Conservation (phyloP, 37 sponge, comb jelly and placozoan genomes). For the Cliona cf. orientalis region DNA sequence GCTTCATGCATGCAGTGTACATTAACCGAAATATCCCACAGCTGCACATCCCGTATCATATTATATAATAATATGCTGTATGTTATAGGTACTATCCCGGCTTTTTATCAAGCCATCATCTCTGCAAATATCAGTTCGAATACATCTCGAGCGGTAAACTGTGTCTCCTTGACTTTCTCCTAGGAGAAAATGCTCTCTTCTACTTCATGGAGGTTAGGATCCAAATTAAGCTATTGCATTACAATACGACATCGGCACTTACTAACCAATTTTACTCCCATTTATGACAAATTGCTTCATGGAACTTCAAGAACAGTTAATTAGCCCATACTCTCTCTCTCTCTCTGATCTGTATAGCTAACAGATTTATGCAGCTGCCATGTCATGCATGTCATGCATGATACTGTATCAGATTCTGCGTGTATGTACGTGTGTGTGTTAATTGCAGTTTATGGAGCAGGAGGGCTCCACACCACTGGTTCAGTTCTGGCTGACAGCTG, state of each 20-base stretch:
- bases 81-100: conserved; percentile 55
- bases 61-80: too few relatives aligned
- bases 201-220: conserved; percentile 69
- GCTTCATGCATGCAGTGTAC: not conserved
- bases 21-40: too few relatives aligned
- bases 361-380: not conserved
- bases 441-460: conserved; percentile 65
- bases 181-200: conserved; percentile 41
- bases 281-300: too few relatives aligned
- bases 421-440: not conserved
- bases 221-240: not conserved
- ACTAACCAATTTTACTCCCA: too few relatives aligned
- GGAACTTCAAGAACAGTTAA: too few relatives aligned
- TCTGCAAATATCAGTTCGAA: conserved; percentile 74
- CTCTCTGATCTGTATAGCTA: not conserved
- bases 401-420: not conserved
- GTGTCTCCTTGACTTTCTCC: conserved; percentile 54
- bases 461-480: conserved; percentile 41
- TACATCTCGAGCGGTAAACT: conserved; percentile 47
- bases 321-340: not conserved
- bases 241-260: too few relatives aligned
- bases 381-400: not conserved
- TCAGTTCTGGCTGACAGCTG: conserved; percentile 77
- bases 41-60: too few relatives aligned
- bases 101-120: conserved; percentile 47